phyloP scores from a whole-genome alignment of 2,113 vertebrate species.

The Rhadina sibilatrix region DNA sequence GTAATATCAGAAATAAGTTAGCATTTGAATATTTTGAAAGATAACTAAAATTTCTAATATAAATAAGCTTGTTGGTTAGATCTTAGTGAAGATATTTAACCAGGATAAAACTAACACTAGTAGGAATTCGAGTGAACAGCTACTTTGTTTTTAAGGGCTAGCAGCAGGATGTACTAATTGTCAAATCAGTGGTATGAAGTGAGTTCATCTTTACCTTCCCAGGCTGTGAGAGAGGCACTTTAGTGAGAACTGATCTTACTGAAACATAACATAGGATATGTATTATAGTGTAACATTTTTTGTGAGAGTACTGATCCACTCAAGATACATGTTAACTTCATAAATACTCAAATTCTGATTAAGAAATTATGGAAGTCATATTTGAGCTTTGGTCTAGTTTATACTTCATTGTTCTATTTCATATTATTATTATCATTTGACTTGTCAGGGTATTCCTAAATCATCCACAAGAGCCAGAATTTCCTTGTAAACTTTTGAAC shows the following conservation, averaged over 20 bases:
- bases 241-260: neutral
- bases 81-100: neutral
- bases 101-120: neutral
- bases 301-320: neutral
- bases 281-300: neutral
- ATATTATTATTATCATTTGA: neutral
- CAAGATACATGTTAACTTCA: neutral
- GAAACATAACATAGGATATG: neutral
- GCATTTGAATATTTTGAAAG: neutral
- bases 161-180: neutral
- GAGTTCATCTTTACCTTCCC: neutral
- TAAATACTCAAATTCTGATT: neutral
- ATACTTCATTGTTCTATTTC: neutral
- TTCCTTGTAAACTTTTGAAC: neutral
- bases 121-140: neutral
- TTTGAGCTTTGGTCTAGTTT: neutral
- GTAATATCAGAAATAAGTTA: too few species aligned
- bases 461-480: neutral
- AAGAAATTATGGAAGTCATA: neutral
- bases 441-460: neutral
- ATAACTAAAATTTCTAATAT: neutral
- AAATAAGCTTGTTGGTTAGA: neutral
- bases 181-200: neutral
- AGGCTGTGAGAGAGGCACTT: neutral
- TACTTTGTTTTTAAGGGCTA: neutral